These are phyloP conservation scores for Pseudopipra pipra DNA, from an alignment of 2,113 vertebrate species.

Conservation along the genomic window DNA sequence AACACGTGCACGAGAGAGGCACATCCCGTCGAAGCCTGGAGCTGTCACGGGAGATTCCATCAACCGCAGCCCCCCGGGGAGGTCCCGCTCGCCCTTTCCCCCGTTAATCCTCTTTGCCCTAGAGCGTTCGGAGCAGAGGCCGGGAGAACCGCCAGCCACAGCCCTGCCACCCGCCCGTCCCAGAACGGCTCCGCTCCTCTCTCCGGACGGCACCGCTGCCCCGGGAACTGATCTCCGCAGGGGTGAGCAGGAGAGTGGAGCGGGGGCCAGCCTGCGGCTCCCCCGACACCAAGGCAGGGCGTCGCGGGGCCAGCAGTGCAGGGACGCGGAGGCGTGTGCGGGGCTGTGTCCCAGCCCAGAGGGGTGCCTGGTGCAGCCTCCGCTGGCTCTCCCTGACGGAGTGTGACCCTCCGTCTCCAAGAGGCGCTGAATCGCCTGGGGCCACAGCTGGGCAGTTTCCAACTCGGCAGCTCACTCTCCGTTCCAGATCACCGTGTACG, in stretches of 20 bases:
- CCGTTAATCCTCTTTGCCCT: conserved; percentile 61
- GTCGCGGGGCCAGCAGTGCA: not conserved
- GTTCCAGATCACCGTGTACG: conserved; percentile 90
- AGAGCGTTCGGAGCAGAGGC: conserved; percentile 56
- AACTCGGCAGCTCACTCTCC: not conserved
- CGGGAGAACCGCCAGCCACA: conserved; percentile 47
- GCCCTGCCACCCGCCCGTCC: conserved; percentile 32
- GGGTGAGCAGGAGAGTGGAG: conserved; percentile 58
- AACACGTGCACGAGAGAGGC: not conserved
- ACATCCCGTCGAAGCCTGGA: not conserved
- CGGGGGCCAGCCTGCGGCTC: not conserved
- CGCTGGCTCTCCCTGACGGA: not conserved
- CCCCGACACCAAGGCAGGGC: conserved; percentile 25
- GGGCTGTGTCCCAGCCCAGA: not conserved
- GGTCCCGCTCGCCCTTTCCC: not conserved
- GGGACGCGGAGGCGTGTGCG: not conserved
- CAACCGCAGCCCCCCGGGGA: not conserved
- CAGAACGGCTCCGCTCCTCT: conserved; percentile 49
- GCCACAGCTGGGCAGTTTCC: not conserved
- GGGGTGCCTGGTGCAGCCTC: not conserved
- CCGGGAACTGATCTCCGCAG: conserved; percentile 34
- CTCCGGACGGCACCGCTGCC: conserved; percentile 23
- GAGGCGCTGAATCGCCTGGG: not conserved
- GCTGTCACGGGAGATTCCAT: not conserved
- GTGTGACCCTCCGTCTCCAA: not conserved